Base-by-base conservation (phyloP, 1,140 invertebrate genomes). In the Drosophila paulistorum region DNA sequence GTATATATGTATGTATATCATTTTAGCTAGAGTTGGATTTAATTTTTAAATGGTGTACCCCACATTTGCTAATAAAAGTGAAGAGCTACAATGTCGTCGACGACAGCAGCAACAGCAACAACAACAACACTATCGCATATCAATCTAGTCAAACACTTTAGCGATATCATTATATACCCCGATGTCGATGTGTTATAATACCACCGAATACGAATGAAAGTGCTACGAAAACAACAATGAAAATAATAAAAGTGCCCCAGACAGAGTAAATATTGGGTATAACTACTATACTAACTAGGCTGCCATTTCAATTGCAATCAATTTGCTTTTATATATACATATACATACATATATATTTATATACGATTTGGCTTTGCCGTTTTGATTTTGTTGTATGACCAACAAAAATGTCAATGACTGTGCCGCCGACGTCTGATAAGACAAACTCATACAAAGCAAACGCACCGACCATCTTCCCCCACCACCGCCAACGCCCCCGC, bases 151-250 rank as follows among this genome's bases (percentile, higher is more conserved):
- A 77, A 73, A 81, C 65, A 71, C 74, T 64, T 64, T 39, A 51
- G 41, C 45, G 68, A 60, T 86, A 85, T 85, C 78, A 71, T 51
- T 51, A 51, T 51, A 51, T 51, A 51, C 7, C 45, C 45, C 35
- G 35, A 30, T 30, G 30, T 30, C 45, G 45, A 17, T 48, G 71
- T 61, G 41, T 62, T 39, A 20, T 41, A 71, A 39, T 39, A 39
- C 42, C 69, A 69, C 14, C 17, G 17, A 17, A 17, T 67, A 74
- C 51, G 48, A 85, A 67, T 71, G 58, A 45, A 65, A 76, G 81
- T 86, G 78, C 74, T 85, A 54, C 45, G 57, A 85, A 87, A 82
- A 85, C 70, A 85, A 55, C 60, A 72, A 81, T 75, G 55, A 79
- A 71, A 68, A 65, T 54, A 59, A 59, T 59, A 59, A 35, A 59